Evolutionary conservation across 2,113 vertebrate species (phyloP), one percentile per base, ranked within the genome.

Genomic region (Anolis sagrei): DNA sequence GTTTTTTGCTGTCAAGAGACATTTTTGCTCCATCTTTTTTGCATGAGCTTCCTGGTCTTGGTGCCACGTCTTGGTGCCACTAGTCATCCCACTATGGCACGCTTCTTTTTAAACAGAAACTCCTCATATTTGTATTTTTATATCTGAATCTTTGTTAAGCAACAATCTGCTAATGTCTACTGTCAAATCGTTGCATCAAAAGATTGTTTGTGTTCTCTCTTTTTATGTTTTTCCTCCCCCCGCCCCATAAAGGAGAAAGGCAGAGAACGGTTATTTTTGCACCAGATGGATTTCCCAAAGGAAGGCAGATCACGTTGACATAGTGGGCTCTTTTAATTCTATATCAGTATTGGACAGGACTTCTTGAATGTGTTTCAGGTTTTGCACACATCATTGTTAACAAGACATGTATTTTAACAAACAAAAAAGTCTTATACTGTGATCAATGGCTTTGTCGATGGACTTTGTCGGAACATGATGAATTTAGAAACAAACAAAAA

Each of bases 91-190:
- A 96, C 95, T 96, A 95, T 94, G 95, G 97, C 97, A 97, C 96
- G 97, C 96, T 98, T 98, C 96, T 98, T 98, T 98, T 98, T 98
- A 98, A 44, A 97, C 93, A 97, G 95, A 97, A 94, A 97, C 92
- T 94, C 95, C 91, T 97, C 96, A 97, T 97, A 98, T 98, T 98
- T 98, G 97, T 98, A 98, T 98, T 98, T 98, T 98, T 98, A 98
- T 98, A 98, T 98, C 97, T 97, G 96, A 97, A 97, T 98, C 97
- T 98, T 98, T 98, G 97, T 98, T 97, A 98, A 94, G 3, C 96
- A 97, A 97, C 94, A 89, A 97, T 97, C 97, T 97, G 97, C 97
- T 98, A 90, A 93, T 95, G 96, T 97, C 93, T 96, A 96, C 96
- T 94, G 96, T 98, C 94, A 95, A 97, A 97, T 91, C 94, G 91